Percentiles rank a stretch among this genome's conserved stretches.
Conservation (phyloP, 1,140 invertebrate species). For the silkworm (Bombyx mori) region DNA sequence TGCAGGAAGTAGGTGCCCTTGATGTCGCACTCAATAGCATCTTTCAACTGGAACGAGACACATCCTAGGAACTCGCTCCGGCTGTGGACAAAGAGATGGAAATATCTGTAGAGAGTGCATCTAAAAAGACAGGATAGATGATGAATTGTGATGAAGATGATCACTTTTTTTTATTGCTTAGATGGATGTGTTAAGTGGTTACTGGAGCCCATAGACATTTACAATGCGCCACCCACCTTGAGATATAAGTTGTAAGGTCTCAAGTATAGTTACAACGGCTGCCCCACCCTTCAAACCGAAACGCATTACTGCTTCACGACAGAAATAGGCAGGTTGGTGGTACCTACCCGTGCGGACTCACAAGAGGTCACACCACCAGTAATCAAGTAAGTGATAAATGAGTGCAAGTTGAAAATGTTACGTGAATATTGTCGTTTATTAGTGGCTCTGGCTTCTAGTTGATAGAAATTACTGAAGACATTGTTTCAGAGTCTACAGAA, state of each 20-base stretch:
- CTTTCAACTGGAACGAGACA: conserved; percentile 81
- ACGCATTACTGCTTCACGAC: too few species aligned
- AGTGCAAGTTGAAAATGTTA: conserved; percentile 1
- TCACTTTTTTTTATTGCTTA: neutral
- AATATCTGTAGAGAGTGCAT: neutral
- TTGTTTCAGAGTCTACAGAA: too few species aligned
- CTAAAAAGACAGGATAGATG: conserved; percentile 1
- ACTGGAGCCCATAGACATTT: neutral
- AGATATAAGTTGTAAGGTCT: too few species aligned
- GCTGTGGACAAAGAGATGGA: conserved; percentile 69
- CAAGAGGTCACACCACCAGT: too few species aligned
- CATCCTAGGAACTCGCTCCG: conserved; percentile 86
- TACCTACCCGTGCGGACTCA: too few species aligned
- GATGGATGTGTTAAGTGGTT: too few species aligned
- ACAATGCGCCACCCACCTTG: too few species aligned
- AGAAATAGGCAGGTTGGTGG: too few species aligned
- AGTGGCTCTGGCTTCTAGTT: too few species aligned
- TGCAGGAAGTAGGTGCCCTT: conserved; percentile 72
- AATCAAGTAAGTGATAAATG: neutral
- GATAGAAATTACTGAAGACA: too few species aligned
- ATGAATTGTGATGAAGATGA: neutral
- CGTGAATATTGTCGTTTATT: conserved; percentile 2
- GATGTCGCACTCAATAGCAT: conserved; percentile 74
- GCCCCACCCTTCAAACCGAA: too few species aligned
- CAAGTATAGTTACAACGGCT: too few species aligned